phyloP scores from a whole-genome alignment of 2,888 invertebrate genomes.

The Melinaea menophilus region DNA sequence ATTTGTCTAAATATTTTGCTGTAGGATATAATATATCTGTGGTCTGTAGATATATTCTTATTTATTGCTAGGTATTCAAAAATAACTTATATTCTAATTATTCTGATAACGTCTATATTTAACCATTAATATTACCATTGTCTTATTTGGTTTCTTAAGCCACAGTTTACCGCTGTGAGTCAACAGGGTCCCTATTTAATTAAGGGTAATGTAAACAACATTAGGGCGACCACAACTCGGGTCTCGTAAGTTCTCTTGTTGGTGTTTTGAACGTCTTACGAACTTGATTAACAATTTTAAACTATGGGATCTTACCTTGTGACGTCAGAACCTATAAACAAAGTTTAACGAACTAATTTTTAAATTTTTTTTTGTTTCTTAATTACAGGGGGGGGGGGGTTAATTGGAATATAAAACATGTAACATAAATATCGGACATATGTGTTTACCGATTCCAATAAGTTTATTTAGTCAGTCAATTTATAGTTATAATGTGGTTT shows the following conservation, averaged over 20 bases:
- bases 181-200: conserved; percentile 50
- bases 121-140: background rate
- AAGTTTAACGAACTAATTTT: background rate
- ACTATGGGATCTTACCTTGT: too few relatives aligned
- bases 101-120: background rate
- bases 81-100: background rate
- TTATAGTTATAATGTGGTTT: conserved; percentile 1
- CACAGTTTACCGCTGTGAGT: conserved; percentile 18
- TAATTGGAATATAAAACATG: too few relatives aligned
- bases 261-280: conserved; percentile 1
- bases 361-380: too few relatives aligned
- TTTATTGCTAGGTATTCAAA: background rate
- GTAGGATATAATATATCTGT: background rate
- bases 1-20: too few relatives aligned
- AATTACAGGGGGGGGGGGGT: too few relatives aligned
- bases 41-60: background rate
- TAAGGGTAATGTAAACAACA: conserved; percentile 62
- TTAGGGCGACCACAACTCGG: conserved; percentile 51
- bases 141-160: conserved; percentile 11
- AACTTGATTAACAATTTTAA: conserved; percentile 2
- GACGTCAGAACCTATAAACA: background rate
- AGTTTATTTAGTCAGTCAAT: background rate
- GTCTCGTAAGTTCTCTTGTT: conserved; percentile 5
- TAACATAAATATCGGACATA: background rate
- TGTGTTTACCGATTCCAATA: too few relatives aligned